Evolutionary conservation across 2,113 vertebrate species (phyloP).

Genomic region (Tympanuchus pallidicinctus): DNA sequence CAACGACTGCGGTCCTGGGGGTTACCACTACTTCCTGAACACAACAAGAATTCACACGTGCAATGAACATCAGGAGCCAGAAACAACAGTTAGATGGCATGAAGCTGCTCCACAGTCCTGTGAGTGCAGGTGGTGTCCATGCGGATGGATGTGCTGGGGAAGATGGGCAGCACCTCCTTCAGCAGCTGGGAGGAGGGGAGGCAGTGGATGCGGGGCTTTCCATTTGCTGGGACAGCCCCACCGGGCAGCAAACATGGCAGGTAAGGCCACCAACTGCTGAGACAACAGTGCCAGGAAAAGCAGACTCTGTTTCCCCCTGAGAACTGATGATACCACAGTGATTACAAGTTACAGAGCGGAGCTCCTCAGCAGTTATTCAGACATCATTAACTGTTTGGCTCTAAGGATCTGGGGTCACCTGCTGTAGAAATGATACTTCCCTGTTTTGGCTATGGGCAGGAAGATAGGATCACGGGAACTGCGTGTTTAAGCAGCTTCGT

Average conservation of each 20-base stretch:
- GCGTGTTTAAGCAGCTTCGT: conserved; percentile 52
- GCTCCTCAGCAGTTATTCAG: background rate
- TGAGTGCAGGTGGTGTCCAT: background rate
- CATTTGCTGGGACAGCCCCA: background rate
- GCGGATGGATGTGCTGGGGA: background rate
- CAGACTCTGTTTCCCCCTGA: background rate
- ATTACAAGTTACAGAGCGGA: background rate
- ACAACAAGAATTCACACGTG: conserved; percentile 18
- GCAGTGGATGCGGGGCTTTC: background rate
- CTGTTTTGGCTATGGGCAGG: background rate
- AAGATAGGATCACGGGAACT: conserved; percentile 1
- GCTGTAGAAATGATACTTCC: conserved; percentile 30
- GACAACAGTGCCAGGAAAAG: background rate
- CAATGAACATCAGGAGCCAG: conserved; percentile 40
- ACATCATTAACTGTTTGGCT: background rate
- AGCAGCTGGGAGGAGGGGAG: rapidly evolving
- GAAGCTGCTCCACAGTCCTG: conserved; percentile 6
- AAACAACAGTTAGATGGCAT: conserved; percentile 32
- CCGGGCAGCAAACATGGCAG: background rate
- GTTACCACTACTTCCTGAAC: conserved; percentile 57
- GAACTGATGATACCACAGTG: background rate
- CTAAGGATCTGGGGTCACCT: background rate
- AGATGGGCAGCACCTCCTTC: background rate
- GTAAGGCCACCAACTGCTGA: background rate
- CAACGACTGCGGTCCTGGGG: conserved; percentile 40